Evolutionary conservation across 2,888 invertebrate species (phyloP), one percentile per base, ranked within the genome.

Genomic region (Thalpophila matura): DNA sequence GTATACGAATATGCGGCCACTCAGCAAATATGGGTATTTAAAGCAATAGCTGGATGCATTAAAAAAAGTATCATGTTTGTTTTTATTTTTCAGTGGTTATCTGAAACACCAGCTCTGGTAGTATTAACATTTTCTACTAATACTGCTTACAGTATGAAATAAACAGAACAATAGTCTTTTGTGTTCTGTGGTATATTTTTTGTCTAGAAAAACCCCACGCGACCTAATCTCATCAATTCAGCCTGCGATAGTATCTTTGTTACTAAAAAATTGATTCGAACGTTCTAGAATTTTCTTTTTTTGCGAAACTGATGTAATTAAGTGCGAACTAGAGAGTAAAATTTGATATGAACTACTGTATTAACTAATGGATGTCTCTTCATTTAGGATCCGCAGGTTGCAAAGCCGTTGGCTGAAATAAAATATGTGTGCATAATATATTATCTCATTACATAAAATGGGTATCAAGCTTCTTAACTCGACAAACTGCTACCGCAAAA

Each of bases 181-280:
- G 40, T 49, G 49, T 37, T 43, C 5, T 3, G 18, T 71, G 2
- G 31, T 33, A 10, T 63, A 49, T 71, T 64, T 71, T 63, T 71
- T 71, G 22, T 50, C 12, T 31, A 50, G 12, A 49, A 63, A 35
- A 33, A 63, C n/a, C 22, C 63, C 63, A 38, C 22, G 40, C 46
- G 18, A 45, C 27, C 20, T 58, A 29, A 40, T 55, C 56, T 61
- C 49, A 38, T 69, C 62, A 57, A 69, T 58, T 74, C 38, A 29
- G n/a, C 24, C 35, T 26, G 49, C 26, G 56, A 45, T 49, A 56
- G 16, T 35, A 22, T 42, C 9, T 16, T 31, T 43, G 31, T 6
- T 33, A 43, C 14, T 63, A 71, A 64, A 71, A 71, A 26, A 18
- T 45, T 31, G 43, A 49, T 35, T 46, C 43, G 27, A 49, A 27